These are phyloP conservation scores for Brachyrhaphis roseni DNA, from an alignment of 2,797 vertebrate species.

Conservation along the genomic window DNA sequence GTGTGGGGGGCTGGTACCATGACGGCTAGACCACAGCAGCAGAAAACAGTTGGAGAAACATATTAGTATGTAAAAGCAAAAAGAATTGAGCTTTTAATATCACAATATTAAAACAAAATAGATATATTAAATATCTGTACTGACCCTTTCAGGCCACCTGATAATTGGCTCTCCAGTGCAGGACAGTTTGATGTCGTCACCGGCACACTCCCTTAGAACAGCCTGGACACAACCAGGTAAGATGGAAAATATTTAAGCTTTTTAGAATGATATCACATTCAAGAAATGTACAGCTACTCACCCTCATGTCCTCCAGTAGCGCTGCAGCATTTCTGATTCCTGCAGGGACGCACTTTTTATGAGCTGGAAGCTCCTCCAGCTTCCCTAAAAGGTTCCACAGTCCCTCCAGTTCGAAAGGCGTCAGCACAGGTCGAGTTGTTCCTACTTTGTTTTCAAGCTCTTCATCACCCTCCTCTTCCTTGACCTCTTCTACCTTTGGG, in stretches of 20 bases:
- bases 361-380: constrained; percentile 90
- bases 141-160: constrained; percentile 93
- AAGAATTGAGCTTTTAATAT: background rate
- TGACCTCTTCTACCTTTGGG: background rate
- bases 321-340: constrained; percentile 90
- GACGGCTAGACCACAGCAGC: constrained; percentile 69
- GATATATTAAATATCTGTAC: background rate
- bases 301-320: constrained; percentile 90
- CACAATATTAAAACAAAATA: background rate
- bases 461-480: constrained; percentile 46
- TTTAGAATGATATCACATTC: background rate
- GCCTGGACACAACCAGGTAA: constrained; percentile 69
- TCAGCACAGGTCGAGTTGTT: constrained; percentile 77
- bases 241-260: constrained; percentile 4
- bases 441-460: constrained; percentile 31
- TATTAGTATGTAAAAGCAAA: background rate
- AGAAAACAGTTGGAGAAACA: background rate
- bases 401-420: constrained; percentile 93
- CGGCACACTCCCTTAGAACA: constrained; percentile 86
- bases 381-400: constrained; percentile 93
- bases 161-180: constrained; percentile 95
- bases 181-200: constrained; percentile 87
- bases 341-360: constrained; percentile 94
- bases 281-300: constrained; percentile 55
- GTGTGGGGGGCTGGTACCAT: constrained; percentile 78